Evolutionary conservation across 92 coral and sea anemone species (phyloP).

Genomic region (Umimayanthus kanabou): DNA sequence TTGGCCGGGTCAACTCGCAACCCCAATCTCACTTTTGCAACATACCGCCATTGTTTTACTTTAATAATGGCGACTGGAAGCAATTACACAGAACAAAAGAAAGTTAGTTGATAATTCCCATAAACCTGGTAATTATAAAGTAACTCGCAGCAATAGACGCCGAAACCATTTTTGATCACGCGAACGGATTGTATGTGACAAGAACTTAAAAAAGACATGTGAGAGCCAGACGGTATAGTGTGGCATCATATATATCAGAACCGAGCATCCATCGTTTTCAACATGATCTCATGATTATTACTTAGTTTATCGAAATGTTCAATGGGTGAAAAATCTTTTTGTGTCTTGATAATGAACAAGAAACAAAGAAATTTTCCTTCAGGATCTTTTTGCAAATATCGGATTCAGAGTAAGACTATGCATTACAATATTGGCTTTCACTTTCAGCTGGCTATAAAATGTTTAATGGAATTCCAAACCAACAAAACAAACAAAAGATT

Average conservation of each 20-base stretch:
- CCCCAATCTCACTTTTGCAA: constrained; percentile 7
- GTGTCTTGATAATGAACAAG: not conserved
- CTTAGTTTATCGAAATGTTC: constrained; percentile 1
- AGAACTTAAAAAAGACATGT: not conserved
- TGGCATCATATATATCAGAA: not conserved
- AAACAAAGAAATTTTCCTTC: too few species aligned
- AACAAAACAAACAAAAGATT: constrained; percentile 32
- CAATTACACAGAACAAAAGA: constrained; percentile 36
- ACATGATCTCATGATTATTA: not conserved
- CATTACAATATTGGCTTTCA: too few species aligned
- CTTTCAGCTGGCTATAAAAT: not conserved
- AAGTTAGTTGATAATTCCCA: constrained; percentile 7
- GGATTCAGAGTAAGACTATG: too few species aligned
- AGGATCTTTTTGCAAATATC: not conserved
- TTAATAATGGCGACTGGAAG: constrained; percentile 30
- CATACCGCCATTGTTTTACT: constrained; percentile 26
- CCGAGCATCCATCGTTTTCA: not conserved
- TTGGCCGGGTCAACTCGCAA: not conserved
- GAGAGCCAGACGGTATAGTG: not conserved
- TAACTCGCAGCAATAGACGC: not conserved
- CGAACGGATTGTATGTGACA: not conserved
- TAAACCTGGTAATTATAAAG: constrained; percentile 13
- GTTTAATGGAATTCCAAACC: constrained; percentile 10
- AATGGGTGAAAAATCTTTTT: constrained; percentile 9
- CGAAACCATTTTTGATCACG: not conserved